phyloP scores from a whole-genome alignment of 2,113 vertebrate genomes.

The Noctilio leporinus region DNA sequence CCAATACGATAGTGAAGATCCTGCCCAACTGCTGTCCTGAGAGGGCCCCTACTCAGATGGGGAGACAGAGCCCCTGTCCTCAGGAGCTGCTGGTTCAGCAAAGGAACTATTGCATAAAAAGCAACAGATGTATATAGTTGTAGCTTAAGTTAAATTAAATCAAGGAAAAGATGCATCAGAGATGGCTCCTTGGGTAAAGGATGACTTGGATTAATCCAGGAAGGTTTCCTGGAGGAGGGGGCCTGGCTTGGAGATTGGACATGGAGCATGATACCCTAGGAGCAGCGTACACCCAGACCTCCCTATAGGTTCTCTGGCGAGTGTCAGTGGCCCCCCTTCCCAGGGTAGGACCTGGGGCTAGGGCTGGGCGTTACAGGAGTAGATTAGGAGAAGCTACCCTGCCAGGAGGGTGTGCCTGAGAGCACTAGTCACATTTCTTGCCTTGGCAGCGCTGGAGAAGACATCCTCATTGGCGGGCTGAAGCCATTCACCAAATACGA shows the following conservation, averaged over 20 bases:
- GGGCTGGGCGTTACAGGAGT: neutral
- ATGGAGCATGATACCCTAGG: no score
- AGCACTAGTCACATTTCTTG: neutral
- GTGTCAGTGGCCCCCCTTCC: neutral
- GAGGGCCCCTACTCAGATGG: neutral
- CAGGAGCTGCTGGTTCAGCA: neutral
- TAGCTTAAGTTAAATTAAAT: neutral
- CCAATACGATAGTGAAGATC: neutral
- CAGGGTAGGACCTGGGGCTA: neutral
- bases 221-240: neutral
- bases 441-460: conserved; percentile 86
- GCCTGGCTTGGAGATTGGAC: neutral
- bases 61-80: neutral
- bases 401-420: neutral
- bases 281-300: neutral
- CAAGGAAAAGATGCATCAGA: neutral
- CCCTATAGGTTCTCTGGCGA: neutral
- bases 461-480: conserved; percentile 89
- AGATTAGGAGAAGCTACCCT: neutral
- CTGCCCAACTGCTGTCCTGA: neutral
- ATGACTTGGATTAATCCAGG: neutral
- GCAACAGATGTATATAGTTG: neutral
- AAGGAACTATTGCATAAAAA: neutral
- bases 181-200: neutral
- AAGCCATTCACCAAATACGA: conserved; percentile 96